Conservation (phyloP, 2,888 invertebrate genomes). For the Hydroisotoma schaefferi region DNA sequence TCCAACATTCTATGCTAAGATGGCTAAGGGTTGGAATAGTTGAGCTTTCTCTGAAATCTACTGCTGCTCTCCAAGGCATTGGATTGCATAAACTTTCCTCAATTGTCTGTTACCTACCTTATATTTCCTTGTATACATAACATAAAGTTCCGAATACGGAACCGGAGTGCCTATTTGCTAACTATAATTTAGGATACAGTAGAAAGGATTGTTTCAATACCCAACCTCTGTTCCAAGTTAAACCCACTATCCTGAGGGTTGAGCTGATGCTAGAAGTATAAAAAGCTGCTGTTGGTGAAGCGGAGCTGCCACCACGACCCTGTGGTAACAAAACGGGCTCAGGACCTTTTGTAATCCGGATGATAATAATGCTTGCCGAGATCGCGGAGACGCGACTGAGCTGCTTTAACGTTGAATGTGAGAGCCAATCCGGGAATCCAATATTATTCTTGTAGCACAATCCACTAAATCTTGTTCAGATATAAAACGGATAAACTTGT, state of each 20-base stretch:
- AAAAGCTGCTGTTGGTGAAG: neutral
- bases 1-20: conserved; percentile 5
- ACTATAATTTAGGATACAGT: no score
- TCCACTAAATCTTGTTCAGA: conserved; percentile 3
- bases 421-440: no score
- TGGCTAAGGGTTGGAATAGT: no score
- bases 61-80: conserved; percentile 1
- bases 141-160: no score
- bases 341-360: conserved; percentile 1
- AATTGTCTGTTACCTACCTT: conserved; percentile 3
- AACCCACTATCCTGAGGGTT: neutral
- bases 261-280: neutral
- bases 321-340: conserved; percentile 5
- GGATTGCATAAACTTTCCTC: conserved; percentile 4
- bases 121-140: no score
- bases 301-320: neutral
- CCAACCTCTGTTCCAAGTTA: neutral
- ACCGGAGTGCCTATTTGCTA: no score
- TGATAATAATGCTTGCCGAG: no score
- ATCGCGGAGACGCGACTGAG: neutral
- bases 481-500: conserved; percentile 6
- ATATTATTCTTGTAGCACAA: neutral
- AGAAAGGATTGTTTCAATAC: no score
- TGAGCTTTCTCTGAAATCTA: no score
- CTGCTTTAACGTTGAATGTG: no score